Base-by-base conservation (phyloP, 2,113 vertebrate genomes). In the Ranitomeya variabilis region DNA sequence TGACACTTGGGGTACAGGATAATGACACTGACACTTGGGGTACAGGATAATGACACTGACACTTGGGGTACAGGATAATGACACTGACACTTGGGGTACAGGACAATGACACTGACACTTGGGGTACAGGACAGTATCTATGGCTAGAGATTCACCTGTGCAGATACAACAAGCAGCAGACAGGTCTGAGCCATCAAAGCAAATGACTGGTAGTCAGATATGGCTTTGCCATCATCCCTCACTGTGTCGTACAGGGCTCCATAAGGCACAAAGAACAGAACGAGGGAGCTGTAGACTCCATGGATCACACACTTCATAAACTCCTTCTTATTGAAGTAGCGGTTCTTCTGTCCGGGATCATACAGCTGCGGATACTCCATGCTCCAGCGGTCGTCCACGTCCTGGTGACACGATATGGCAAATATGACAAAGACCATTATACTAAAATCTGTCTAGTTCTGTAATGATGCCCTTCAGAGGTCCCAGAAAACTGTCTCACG, bases 121-220 rank as follows among this genome's bases (percentile, higher is more conserved):
- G 13, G 8, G 37, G 37, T 45, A 14, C 14, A 26, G 57, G n/a
- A 21, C n/a, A 4, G 37, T 45, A 21, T 16, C 8, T 23, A 19
- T 13, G 66, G 23, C 37, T 10, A 66, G 89, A 3, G 66, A 14
- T 91, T 92, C 89, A 99, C 97, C 95, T 99, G 97, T 45, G 95
- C 87, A 60, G 93, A 97, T 78, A 99, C 96, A 12, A 96, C 95
- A 0, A 96, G 90, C 66, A 99, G 93, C 88, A 99, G 94, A 90
- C 96, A 96, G 11, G 97, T 99, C 93, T 99, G 97, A 0, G 96
- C 96, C 90, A 97, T 89, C 77, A 99, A 81, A 26, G 97, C 97
- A 18, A 99, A 99, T 57, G 97, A 98, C 93, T 99, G 98, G 92
- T 96, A 98, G 94, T 99, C 96, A 0, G 96, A 95, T 16, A 98